A percentile compares a stretch with the other conserved stretches of the same genome.
phyloP scores from a whole-genome alignment of 2,888 invertebrate species.

The Himalopsyche japonica region DNA sequence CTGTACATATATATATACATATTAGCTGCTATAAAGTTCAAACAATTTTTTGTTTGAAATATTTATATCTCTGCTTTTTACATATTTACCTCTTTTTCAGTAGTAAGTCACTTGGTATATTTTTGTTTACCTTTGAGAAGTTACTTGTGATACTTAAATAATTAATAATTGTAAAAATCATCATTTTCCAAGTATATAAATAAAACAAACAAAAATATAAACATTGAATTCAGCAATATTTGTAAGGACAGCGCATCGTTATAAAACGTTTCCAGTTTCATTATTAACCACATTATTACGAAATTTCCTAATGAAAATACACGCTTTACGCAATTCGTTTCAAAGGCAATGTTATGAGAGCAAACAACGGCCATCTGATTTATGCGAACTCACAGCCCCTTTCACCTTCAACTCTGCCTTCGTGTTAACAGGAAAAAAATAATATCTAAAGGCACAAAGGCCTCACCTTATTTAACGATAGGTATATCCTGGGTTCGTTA shows the following conservation, averaged over 20 bases:
- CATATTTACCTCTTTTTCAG: too few species aligned
- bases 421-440: not conserved
- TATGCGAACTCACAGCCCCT: not conserved
- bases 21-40: too few species aligned
- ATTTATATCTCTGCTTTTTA: too few species aligned
- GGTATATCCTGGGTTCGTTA: not conserved
- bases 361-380: not conserved
- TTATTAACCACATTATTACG: not conserved
- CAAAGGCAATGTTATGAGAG: not conserved
- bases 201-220: not conserved
- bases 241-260: not conserved
- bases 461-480: not conserved
- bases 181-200: not conserved
- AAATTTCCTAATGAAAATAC: not conserved
- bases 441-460: not conserved
- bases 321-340: not conserved
- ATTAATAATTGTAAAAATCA: too few species aligned
- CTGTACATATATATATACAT: too few species aligned
- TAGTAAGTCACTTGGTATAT: too few species aligned
- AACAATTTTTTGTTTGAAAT: too few species aligned
- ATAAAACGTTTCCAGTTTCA: not conserved
- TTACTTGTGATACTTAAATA: too few species aligned
- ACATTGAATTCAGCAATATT: not conserved
- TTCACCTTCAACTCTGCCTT: not conserved
- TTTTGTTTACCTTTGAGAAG: too few species aligned